A percentile compares a stretch with the other conserved stretches of the same genome.
Conservation (phyloP, 2,113 vertebrate genomes). For the Sminthopsis crassicaudata region DNA sequence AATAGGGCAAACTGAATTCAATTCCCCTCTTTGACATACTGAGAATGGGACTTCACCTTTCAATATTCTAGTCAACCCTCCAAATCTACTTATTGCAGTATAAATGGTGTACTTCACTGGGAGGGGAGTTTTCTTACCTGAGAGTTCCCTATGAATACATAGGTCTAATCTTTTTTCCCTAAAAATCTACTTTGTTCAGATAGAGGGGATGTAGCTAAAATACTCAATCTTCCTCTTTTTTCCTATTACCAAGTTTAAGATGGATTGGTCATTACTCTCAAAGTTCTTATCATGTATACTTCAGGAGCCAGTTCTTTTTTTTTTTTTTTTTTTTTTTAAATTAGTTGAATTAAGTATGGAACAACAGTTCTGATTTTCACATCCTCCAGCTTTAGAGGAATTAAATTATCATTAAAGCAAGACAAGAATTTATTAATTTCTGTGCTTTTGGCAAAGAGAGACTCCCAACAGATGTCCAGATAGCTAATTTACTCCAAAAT, state of each 20-base stretch:
- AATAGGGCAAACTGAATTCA: background rate
- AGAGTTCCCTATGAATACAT: background rate
- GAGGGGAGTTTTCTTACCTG: background rate
- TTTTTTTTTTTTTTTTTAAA: no score
- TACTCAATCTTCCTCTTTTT: background rate
- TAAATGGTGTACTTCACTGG: background rate
- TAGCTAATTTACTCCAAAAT: background rate
- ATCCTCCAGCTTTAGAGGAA: background rate
- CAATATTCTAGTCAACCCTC: background rate
- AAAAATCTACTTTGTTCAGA: background rate
- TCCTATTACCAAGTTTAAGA: background rate
- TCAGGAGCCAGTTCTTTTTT: background rate
- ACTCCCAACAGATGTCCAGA: background rate
- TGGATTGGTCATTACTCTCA: background rate
- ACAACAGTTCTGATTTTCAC: background rate
- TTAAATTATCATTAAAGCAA: background rate
- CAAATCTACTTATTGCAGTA: background rate
- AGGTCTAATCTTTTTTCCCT: background rate
- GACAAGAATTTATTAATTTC: background rate
- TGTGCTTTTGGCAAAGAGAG: background rate
- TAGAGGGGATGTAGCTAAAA: background rate
- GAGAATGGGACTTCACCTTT: background rate
- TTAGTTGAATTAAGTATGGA: background rate
- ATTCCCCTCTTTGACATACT: background rate
- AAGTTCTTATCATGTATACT: background rate